Base-by-base conservation (phyloP, 2,888 invertebrate species). In the Mycogona germanica region DNA sequence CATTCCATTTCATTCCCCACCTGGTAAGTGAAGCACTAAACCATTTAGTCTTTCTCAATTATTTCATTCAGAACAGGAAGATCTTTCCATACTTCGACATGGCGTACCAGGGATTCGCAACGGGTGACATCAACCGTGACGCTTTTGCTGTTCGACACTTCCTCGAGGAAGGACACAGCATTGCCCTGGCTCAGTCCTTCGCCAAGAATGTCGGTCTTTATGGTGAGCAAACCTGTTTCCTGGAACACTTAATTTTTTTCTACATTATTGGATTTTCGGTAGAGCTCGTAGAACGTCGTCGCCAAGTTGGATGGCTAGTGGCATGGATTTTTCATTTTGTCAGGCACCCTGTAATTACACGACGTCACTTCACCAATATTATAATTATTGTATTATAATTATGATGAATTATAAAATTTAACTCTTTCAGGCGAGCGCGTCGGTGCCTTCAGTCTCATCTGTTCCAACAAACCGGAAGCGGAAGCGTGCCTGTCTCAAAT, bases 71-170 rank as follows among this genome's bases (percentile, higher is more conserved):
- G 65, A 63, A 66, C 56, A 65, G 69, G 64, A 82, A 89, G 52
- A 70, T 96, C 21, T 85, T 85, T 67, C 87, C 93, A 28, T 97
- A 83, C 76, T 92, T 97, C 69, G 97, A 98, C 72, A 92, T 96
- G 93, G 97, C 97, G 32, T 97, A 97, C 74, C 97, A 97, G 75
- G 93, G 92, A 35, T 93, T 93, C 72, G 92, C 92, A 5, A 86
- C 72, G 70, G 82, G 97, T 51, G 80, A 84, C 68, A 81, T 87
- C 4, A 81, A 82, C 66, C 79, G 76, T 62, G 97, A 98, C 73
- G 91, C 96, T 1, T 79, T 78, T 66, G 91, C 95, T 25, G 82
- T 96, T 0, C 78, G 95, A 44, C 73, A 80, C 62, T 97, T 98
- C 69, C 75, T 91, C 55, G 76, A 84, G 55, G 87, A 95, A 46